phyloP scores from a whole-genome alignment of 35 echinoderm and acorn worm species.

The Lytechinus variegatus region DNA sequence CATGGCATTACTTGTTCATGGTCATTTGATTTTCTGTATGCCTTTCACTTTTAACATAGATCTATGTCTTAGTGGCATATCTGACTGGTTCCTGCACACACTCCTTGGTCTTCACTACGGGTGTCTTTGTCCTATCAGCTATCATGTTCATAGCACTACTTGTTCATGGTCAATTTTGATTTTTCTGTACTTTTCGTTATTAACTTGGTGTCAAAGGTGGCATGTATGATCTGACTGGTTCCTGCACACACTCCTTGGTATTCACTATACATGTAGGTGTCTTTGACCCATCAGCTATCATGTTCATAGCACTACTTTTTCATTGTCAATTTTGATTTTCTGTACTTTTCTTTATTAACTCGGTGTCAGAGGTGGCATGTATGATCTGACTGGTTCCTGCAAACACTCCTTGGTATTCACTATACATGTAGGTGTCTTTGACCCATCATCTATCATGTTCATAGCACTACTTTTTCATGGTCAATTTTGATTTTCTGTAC shows the following conservation, averaged over 20 bases:
- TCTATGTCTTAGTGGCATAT: background rate
- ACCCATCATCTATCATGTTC: slow-evolving; percentile 12
- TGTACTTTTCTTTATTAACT: background rate
- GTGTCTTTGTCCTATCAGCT: slow-evolving; percentile 31
- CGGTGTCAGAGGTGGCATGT: slow-evolving; percentile 39
- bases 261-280: background rate
- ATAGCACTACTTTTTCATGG: no score
- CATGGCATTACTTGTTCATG: no score
- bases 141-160: background rate
- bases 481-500: no score
- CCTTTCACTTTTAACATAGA: no score
- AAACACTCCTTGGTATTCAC: background rate
- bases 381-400: slow-evolving; percentile 49
- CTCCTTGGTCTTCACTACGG: background rate
- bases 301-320: no score
- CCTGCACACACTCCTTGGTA: no score
- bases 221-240: no score
- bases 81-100: slow-evolving; percentile 37
- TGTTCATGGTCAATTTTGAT: background rate
- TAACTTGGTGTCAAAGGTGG: background rate
- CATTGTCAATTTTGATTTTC: background rate
- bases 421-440: background rate
- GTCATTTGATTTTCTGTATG: no score
- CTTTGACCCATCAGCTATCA: background rate
- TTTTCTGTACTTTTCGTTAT: no score